Base-by-base conservation (phyloP, 2,113 vertebrate species). In the Capreolus pygargus region DNA sequence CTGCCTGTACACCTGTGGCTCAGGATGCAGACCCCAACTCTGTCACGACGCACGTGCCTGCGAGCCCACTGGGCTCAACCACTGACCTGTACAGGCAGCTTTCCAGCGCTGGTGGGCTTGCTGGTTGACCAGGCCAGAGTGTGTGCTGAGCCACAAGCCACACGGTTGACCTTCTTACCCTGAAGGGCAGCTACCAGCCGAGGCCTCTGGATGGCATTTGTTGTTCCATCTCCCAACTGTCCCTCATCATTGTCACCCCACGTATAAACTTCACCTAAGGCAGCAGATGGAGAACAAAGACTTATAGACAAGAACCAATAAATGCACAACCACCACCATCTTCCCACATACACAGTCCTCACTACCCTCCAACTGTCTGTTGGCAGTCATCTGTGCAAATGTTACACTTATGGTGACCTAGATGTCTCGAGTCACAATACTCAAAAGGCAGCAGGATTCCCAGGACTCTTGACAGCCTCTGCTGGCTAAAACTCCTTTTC, bases 231-330 rank as follows among this genome's bases (percentile, higher is more conserved):
- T 97, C 99, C 99, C 76, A 99, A 99, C 58, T 99, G 99, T 25
- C 99, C 99, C 98, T 99, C 99, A 30, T 99, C 99, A 57, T 99
- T 99, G 99, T 99, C 99, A 0, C 99, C 99, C 99, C 99, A 99
- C 0, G 99, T 99, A 97, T 99, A 99, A 54, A 99, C 99, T 98
- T 99, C 99, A 70, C 99, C 99, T 99, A 98, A 96, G 0, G 25
- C 67, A 90, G 81, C 2, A 3, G 33, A 89, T 57, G 36, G 21
- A 54, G 52, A 94, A 12, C 16, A 78, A 79, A 13, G 57, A 50
- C 8, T 11, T 43, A 23, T 9, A 17, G 3, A 45, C 12, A 4
- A 64, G 60, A 13, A 57, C 36, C 25, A 78, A 3, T 2, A 12
- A n/a, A 36, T 0, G 7, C 8, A 39, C 15, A 54, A 7, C 6